Evolutionary conservation across 2,888 invertebrate genomes (phyloP).

Genomic region (Acleris literana): DNA sequence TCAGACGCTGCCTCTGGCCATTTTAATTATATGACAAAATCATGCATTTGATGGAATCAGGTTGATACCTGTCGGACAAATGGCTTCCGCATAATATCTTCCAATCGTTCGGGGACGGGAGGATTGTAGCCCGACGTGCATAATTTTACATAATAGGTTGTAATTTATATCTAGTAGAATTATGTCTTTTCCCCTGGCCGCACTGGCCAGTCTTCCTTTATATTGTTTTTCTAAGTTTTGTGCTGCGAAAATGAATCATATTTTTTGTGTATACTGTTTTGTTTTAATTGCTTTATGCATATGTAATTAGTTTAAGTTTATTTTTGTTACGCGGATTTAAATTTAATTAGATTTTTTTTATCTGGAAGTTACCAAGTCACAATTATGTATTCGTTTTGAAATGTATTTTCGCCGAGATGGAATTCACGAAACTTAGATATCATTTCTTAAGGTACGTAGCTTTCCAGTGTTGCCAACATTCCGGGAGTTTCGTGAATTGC

Average conservation of each 20-base stretch:
- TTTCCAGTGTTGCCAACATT: slow-evolving; percentile 24
- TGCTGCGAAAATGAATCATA: slow-evolving; percentile 44
- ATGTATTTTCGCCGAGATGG: slow-evolving; percentile 1
- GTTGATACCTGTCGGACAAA: slow-evolving; percentile 13
- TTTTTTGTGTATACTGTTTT: slow-evolving; percentile 48
- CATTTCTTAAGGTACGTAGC: neutral
- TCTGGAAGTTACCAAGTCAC: slow-evolving; percentile 33
- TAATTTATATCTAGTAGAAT: slow-evolving; percentile 19
- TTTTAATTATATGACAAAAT: slow-evolving; percentile 17
- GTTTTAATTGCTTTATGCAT: slow-evolving; percentile 45
- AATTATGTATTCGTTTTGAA: slow-evolving; percentile 26
- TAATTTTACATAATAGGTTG: slow-evolving; percentile 30
- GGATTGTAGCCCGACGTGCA: slow-evolving; percentile 14
- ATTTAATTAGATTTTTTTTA: slow-evolving; percentile 30
- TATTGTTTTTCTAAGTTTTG: slow-evolving; percentile 36
- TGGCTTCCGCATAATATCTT: slow-evolving; percentile 35
- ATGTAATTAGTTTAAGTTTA: slow-evolving; percentile 52
- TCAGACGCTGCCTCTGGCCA: neutral
- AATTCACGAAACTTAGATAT: no score
- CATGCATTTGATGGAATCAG: slow-evolving; percentile 23
- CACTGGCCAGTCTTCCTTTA: slow-evolving; percentile 15
- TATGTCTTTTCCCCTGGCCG: slow-evolving; percentile 13
- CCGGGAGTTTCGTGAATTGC: slow-evolving; percentile 6
- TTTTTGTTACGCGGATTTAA: slow-evolving; percentile 45
- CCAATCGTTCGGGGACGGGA: slow-evolving; percentile 13